Base-by-base conservation (phyloP, 1,140 invertebrate genomes). In the Venturia canescens region DNA sequence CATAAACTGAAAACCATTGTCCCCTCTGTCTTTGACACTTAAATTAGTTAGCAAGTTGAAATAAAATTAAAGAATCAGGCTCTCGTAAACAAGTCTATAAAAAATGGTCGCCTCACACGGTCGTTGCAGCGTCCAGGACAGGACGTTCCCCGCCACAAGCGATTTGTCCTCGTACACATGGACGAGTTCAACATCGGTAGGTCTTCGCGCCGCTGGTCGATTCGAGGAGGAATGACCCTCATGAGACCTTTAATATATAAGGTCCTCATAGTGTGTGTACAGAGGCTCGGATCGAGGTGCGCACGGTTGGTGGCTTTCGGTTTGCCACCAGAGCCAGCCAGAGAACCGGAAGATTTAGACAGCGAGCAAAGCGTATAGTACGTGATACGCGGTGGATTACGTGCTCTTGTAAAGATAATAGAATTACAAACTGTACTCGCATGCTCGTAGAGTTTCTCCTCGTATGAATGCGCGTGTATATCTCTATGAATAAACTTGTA, bases 351-450 rank as follows among this genome's bases (percentile, higher is more conserved):
- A 50, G 66, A 50, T 63, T 80, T 80, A 38, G 70, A 71, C 78
- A 63, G 70, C 31, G 53, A 77, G 50, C 69, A 60, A 80, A 21
- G 50, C 74, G 79, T 67, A 69, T 21, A 63, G 79, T 67, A 80
- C 57, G 71, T 80, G 71, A 80, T 80, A 80, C 72, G 76, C 72
- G 72, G 31, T 18, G 76, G 78, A 75, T 79, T 79, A 82, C 81
- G 81, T 82, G 76, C 76, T 79, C 77, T 60, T 82, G 81, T 82
- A 79, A 82, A 79, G 81, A 82, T 82, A 82, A 82, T 72, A 79
- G 81, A 82, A 82, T 82, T 82, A 82, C 81, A 79, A 79, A 75
- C 63, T 66, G 71, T 74, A 74, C 34, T 53, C n/a, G n/a, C 23
- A 29, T 53, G 38, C 15, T 74, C 9, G 26, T 74, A 71, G 18